Evolutionary conservation across 2,113 vertebrate species (phyloP).

Genomic region (Pygoscelis adeliae): DNA sequence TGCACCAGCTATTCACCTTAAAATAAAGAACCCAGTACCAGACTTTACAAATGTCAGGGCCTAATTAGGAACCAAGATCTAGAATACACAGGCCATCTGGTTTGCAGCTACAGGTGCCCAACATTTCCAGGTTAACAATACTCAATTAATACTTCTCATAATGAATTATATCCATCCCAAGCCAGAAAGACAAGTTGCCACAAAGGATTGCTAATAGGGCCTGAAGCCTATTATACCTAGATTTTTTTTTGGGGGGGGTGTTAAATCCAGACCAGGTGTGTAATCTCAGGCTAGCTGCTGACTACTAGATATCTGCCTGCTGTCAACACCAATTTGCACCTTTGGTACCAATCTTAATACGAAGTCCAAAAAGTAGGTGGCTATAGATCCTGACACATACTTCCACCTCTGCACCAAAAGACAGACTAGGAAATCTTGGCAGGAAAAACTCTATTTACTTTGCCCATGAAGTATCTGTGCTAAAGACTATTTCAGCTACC

Average conservation of each 20-base stretch:
- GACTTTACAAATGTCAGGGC: neutral
- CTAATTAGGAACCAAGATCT: neutral
- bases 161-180: neutral
- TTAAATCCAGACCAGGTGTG: neutral
- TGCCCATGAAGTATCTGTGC: neutral
- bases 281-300: neutral
- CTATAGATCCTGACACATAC: neutral
- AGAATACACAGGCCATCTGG: neutral
- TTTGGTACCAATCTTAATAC: neutral
- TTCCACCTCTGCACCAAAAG: neutral
- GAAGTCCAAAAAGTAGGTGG: neutral
- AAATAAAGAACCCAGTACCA: neutral
- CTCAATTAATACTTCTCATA: neutral
- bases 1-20: neutral
- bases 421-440: neutral
- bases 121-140: neutral
- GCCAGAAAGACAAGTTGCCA: neutral
- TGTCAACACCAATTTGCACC: neutral
- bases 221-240: neutral
- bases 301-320: neutral
- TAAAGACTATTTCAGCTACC: neutral
- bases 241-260: neutral
- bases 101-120: neutral
- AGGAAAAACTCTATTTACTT: neutral
- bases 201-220: neutral